Base-by-base conservation (phyloP, 2,888 invertebrate species). In the Patella depressa region DNA sequence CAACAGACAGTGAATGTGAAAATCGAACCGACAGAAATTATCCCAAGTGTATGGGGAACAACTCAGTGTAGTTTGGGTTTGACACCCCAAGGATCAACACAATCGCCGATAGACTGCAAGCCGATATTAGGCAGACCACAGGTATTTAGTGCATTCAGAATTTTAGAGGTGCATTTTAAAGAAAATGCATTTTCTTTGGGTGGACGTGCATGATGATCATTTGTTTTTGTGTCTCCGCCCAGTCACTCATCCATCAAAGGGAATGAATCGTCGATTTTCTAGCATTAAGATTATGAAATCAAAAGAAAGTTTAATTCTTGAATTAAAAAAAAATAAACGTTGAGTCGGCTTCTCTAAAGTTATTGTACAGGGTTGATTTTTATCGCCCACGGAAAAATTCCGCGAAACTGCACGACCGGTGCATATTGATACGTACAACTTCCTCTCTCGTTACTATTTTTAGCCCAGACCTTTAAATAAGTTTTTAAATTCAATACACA, bases 71-170 rank as follows among this genome's bases (percentile, higher is more conserved):
- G 65, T 12, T 24, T 65, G 79, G 78, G 82, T 71, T 75, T 77
- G 14, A 84, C 84, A 24, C 84, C 84, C 0, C 78, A 80, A 65
- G 79, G 79, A 75, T 78, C 80, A n/a, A 77, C 78, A 59, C 79
- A 76, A 72, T 82, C 82, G 53, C 84, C 82, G 5, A 73, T 82
- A 53, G 75, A 77, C 14, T 82, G 81, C 70, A 87, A 85, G 78
- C 82, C 84, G 11, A 71, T 80, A n/a, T 69, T 82, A 45, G 81
- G 82, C 14, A 83, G 85, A 78, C 86, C 86, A 24, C 88, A 88
- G 87, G 88, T 88, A 85, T 65, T 24, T 11, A 9, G 24, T 65
- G 65, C 65, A 65, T 65, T 65, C 24, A 14, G 19, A 24, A 65
- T 65, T 65, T 24, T 65, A 14, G 24, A 9, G 12, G 12, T 65